Conservation (phyloP, 2,797 vertebrate genomes). For the Catharus ustulatus region DNA sequence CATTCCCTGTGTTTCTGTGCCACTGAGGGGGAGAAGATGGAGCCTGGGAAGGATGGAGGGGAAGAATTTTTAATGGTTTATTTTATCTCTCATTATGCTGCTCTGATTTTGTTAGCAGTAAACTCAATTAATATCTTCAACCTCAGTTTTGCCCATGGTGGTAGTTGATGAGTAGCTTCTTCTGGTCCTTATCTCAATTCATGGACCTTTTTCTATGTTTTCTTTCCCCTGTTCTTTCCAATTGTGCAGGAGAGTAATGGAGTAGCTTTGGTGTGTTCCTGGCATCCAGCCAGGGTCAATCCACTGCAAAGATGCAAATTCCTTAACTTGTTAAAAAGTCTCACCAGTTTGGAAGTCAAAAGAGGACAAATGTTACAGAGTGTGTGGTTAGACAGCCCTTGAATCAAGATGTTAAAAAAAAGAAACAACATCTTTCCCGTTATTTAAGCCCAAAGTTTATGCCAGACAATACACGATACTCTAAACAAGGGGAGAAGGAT, state of each 20-base stretch:
- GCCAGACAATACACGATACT: background rate
- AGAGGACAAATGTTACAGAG: background rate
- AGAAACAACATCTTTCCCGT: background rate
- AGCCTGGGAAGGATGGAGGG: background rate
- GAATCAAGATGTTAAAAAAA: background rate
- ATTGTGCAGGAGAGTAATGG: background rate
- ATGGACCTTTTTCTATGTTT: background rate
- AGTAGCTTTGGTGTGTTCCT: background rate
- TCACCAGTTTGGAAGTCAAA: background rate
- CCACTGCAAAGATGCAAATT: background rate
- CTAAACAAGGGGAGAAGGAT: background rate
- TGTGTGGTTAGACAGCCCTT: background rate
- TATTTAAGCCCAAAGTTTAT: conserved; percentile 29
- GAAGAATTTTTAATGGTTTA: background rate
- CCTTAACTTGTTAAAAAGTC: background rate
- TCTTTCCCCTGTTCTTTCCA: background rate
- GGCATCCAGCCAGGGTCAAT: background rate
- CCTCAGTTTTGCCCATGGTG: background rate
- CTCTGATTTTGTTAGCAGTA: background rate
- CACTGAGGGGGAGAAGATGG: too few species aligned
- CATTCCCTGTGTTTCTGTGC: background rate
- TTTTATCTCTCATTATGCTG: background rate
- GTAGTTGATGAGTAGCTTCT: background rate
- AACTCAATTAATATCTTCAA: background rate
- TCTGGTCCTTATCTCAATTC: background rate